Evolutionary conservation across 2,888 invertebrate species (phyloP).

Genomic region (Ornithoptera priamus): DNA sequence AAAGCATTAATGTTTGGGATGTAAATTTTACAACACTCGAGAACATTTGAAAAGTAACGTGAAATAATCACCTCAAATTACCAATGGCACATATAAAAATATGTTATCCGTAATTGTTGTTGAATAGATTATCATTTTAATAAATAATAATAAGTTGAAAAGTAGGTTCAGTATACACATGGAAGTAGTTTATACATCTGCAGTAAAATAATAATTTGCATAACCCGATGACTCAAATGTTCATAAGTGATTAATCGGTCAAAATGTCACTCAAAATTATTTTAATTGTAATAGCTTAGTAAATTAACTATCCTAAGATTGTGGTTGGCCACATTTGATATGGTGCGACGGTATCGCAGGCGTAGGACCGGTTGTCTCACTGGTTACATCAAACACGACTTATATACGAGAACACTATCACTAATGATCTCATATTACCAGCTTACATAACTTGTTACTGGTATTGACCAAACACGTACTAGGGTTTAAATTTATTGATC

Average conservation of each 20-base stretch:
- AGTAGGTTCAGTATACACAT: background rate
- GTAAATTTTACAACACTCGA: background rate
- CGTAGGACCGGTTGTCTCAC: conserved; percentile 56
- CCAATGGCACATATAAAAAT: background rate
- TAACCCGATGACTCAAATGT: background rate
- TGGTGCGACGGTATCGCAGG: conserved; percentile 56
- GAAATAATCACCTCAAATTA: background rate
- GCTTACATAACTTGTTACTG: conserved; percentile 17
- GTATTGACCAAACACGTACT: background rate
- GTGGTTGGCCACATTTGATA: conserved; percentile 42
- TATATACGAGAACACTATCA: conserved; percentile 50
- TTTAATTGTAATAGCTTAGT: conserved; percentile 12
- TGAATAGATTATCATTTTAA: background rate
- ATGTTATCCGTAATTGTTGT: background rate
- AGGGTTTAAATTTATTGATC: background rate
- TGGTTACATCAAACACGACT: conserved; percentile 67
- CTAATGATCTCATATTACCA: conserved; percentile 46
- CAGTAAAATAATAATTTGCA: background rate
- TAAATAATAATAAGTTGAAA: too few relatives aligned
- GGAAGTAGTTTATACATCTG: background rate
- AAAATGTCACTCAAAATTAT: conserved; percentile 15
- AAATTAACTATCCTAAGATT: conserved; percentile 12
- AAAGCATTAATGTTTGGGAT: conserved; percentile 18
- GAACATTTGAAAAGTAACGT: background rate
- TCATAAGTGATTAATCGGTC: background rate